Base-by-base conservation (phyloP, 2,888 invertebrate genomes). In the Neoscelio sp. region DNA sequence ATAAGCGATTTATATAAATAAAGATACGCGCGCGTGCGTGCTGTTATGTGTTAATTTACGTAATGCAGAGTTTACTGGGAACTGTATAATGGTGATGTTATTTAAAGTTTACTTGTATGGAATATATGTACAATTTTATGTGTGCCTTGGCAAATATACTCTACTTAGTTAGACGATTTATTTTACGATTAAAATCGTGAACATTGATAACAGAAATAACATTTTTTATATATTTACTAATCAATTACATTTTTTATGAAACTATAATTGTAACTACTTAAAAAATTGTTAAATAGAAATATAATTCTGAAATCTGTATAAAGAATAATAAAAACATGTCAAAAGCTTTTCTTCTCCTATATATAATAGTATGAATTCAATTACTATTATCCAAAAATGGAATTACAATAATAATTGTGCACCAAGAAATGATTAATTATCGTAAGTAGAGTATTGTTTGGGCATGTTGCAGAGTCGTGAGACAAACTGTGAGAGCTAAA, bases 401-500 rank as follows among this genome's bases (percentile, higher is more conserved):
- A 4, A 23, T 23, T 23, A 6, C 6, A 23, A 23, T n/a, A 23
- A 4, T 23, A 4, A 23, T 4, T 6, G 23, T 4, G 23, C 23
- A 23, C 6, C 4, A 23, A 23, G 6, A 6, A 42, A 8, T 12
- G 15, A 3, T 52, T n/a, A 6, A n/a, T 46, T 56, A 10, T 56
- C n/a, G 38, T 60, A 70, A 68, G 58, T 58, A 58, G 68, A 70
- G 70, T 60, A 60, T 44, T 65, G 62, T 70, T 54, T 70, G 35
- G 54, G 48, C 7, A 26, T 54, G 75, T 68, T 23, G 30, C 2
- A 23, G 38, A 71, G 64, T 71, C 18, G 44, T 58, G 64, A 68
- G 42, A 60, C 15, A 64, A 67, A 68, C 23, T 44, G 62, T 48
- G 62, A 73, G 54, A 78, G 38, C 78, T 78, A 78, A 67, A 73